phyloP scores from a whole-genome alignment of 2,113 vertebrate species.

The Myotis davidii region DNA sequence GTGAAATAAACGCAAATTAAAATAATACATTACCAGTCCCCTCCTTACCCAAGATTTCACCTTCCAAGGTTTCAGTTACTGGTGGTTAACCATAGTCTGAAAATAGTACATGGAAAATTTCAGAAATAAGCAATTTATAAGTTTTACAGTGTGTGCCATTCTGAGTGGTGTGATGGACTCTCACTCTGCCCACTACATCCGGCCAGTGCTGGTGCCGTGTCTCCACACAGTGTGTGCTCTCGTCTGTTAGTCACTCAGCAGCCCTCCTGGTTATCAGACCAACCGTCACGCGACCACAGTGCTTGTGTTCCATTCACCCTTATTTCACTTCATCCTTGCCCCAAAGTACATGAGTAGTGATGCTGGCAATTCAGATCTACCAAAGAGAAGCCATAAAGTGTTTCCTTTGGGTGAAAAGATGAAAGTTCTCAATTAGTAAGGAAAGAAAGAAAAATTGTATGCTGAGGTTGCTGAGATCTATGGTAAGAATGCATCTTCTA shows the following conservation, averaged over 20 bases:
- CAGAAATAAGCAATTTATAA: neutral
- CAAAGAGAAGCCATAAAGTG: neutral
- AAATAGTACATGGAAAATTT: neutral
- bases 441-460: neutral
- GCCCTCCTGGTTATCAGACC: no score
- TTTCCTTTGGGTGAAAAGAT: neutral
- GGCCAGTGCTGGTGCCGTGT: fast-evolving
- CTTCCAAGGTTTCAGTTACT: neutral
- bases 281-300: neutral
- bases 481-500: neutral
- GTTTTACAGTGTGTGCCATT: neutral
- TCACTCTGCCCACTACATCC: neutral
- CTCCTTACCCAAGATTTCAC: neutral
- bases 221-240: neutral
- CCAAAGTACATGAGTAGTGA: neutral
- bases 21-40: neutral
- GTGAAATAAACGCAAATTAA: neutral
- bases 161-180: neutral
- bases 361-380: neutral
- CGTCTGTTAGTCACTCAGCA: neutral
- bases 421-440: neutral
- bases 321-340: neutral
- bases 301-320: neutral
- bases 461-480: neutral
- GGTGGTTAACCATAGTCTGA: neutral